Evolutionary conservation across 2,113 vertebrate species (phyloP), one percentile per base, ranked within the genome.

Genomic region (Colius striatus): DNA sequence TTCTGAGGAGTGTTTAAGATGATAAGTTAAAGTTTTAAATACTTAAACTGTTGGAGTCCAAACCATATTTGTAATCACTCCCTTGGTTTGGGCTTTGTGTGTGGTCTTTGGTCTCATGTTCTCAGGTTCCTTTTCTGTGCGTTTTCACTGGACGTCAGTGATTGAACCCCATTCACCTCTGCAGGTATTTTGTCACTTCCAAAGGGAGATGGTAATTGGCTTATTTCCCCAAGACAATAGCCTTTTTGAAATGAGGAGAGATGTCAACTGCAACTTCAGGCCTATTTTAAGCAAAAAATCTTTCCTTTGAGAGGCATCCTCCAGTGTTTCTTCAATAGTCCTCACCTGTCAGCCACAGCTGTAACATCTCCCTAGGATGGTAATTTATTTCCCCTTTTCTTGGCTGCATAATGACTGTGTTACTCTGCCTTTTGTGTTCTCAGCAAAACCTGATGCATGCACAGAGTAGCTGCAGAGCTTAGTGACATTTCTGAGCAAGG

Each of bases 361-460:
- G 26, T 90, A 91, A 71, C 48, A 45, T 92, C 53, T 90, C 72
- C 25, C 41, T 51, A 63, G 43, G 43, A 54, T 71, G 55, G 36
- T 84, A 90, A 89, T 86, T 93, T 89, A 78, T 74, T 93, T 93
- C 65, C 76, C 25, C 41, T 58, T 91, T 93, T 57, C 27, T 81
- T 65, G 38, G 43, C 57, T 94, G 55, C 51, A 9, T 65, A 67
- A 83, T 66, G 51, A 50, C 38, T 71, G 12, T 45, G 53, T 89
- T 84, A 30, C 61, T 84, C 11, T 4, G 2, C 66, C 55, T 76
- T 82, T 87, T 90, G 67, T 77, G 23, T 73, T 55, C 43, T 27
- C 76, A 67, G 85, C 36, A 86, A 67, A 88, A 73, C 71, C 32
- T 38, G 51, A 72, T 71, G 73, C 11, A 2, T 1, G 2, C 53